Evolutionary conservation across 2,113 vertebrate genomes (phyloP).

Genomic region (Anoura caudifer): DNA sequence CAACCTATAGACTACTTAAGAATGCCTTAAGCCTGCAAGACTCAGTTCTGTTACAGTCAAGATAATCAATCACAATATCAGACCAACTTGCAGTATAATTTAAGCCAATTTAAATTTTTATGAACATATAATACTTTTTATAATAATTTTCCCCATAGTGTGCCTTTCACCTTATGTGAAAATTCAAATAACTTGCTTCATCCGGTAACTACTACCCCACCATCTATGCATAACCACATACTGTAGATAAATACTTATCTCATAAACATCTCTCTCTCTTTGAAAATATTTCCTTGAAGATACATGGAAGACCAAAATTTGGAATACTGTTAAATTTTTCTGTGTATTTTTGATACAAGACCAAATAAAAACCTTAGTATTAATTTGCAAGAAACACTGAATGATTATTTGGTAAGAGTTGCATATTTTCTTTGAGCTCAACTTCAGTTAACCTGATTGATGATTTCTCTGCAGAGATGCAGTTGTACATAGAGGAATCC

Average conservation of each 20-base stretch:
- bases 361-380: slow-evolving; percentile 40
- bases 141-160: slow-evolving; percentile 1
- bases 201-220: not conserved
- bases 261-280: slow-evolving; percentile 32
- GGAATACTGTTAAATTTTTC: slow-evolving; percentile 17
- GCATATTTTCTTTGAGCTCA: not conserved
- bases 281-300: slow-evolving; percentile 53
- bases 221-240: not conserved
- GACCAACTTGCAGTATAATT: slow-evolving; percentile 35
- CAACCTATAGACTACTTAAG: slow-evolving; percentile 38
- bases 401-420: slow-evolving; percentile 39
- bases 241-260: slow-evolving; percentile 16
- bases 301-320: slow-evolving; percentile 17
- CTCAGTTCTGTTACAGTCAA: slow-evolving; percentile 45
- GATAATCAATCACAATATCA: slow-evolving; percentile 66
- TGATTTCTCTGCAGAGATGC: slow-evolving; percentile 7
- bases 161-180: slow-evolving; percentile 24
- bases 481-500: slow-evolving; percentile 13
- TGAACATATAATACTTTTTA: slow-evolving; percentile 27
- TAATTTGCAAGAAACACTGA: not conserved
- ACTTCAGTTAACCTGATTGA: not conserved
- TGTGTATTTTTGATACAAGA: not conserved
- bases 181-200: not conserved
- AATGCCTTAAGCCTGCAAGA: slow-evolving; percentile 19
- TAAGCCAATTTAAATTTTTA: slow-evolving; percentile 56